Evolutionary conservation across 2,113 vertebrate species (phyloP).

Genomic region (Heterocephalus glaber): DNA sequence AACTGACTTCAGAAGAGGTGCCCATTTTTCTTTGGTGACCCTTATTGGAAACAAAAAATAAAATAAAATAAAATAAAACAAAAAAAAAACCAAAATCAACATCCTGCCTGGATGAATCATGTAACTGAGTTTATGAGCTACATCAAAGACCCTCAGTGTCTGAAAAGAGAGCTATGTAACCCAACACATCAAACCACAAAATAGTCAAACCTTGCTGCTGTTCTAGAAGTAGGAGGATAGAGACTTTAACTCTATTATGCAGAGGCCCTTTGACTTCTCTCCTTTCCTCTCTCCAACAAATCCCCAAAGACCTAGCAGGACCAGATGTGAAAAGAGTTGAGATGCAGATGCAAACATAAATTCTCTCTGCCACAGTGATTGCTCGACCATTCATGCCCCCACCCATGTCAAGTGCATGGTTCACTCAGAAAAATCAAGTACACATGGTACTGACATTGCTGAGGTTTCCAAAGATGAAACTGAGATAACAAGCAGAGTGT

Average conservation of each 20-base stretch:
- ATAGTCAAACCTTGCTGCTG: not conserved
- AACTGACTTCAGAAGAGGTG: not conserved
- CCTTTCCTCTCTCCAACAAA: constrained; percentile 36
- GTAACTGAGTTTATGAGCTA: not conserved
- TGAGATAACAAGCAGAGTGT: not conserved
- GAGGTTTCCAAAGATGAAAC: constrained; percentile 65
- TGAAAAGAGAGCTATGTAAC: not conserved
- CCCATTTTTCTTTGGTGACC: not conserved
- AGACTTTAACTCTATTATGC: not conserved
- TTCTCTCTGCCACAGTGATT: constrained; percentile 76
- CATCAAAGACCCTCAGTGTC: not conserved
- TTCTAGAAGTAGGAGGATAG: not conserved
- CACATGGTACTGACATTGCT: constrained; percentile 73
- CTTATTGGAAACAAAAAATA: not conserved
- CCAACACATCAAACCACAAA: not conserved
- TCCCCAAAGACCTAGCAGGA: constrained; percentile 74
- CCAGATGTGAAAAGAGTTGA: constrained; percentile 82
- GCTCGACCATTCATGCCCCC: constrained; percentile 69
- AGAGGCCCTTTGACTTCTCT: constrained; percentile 41
- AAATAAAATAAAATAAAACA: not conserved
- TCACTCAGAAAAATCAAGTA: constrained; percentile 79
- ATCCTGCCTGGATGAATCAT: not conserved
- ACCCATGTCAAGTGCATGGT: constrained; percentile 72
- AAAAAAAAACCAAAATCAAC: not conserved
- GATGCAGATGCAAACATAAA: constrained; percentile 81